phyloP scores from a whole-genome alignment of 1,140 invertebrate genomes.

The Danaus plexippus region DNA sequence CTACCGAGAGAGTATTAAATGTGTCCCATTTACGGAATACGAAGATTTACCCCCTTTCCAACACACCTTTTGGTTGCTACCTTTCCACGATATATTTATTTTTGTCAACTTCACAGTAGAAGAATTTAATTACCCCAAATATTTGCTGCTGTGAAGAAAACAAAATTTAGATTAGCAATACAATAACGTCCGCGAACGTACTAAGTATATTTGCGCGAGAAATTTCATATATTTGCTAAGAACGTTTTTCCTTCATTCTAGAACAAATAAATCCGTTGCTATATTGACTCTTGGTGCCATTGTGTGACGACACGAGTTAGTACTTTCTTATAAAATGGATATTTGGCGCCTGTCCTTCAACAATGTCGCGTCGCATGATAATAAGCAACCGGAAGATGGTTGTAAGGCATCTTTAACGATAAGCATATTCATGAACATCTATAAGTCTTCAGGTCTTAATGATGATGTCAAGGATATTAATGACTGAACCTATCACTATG shows the following conservation, averaged over 20 bases:
- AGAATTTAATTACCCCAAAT: too few species aligned
- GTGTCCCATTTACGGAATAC: constrained; percentile 5
- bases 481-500: constrained; percentile 8
- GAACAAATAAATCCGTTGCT: constrained; percentile 27
- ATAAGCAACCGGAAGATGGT: constrained; percentile 8
- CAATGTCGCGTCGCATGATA: constrained; percentile 1
- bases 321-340: constrained; percentile 6
- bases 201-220: constrained; percentile 15
- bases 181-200: constrained; percentile 8
- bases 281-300: constrained; percentile 22
- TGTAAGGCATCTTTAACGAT: too few species aligned
- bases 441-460: constrained; percentile 6
- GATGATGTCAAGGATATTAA: constrained; percentile 19
- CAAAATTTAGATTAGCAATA: constrained; percentile 1
- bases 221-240: constrained; percentile 19
- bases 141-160: not conserved
- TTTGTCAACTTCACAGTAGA: too few species aligned
- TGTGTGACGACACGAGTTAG: constrained; percentile 16
- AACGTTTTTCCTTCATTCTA: constrained; percentile 20
- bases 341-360: constrained; percentile 1
- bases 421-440: too few species aligned
- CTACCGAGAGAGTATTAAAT: constrained; percentile 18
- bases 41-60: too few species aligned
- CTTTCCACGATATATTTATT: too few species aligned
- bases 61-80: too few species aligned